Percentiles rank a stretch among this genome's conserved stretches.
Evolutionary conservation across 1,140 invertebrate genomes (phyloP).

Genomic region (Drosophila rufa): DNA sequence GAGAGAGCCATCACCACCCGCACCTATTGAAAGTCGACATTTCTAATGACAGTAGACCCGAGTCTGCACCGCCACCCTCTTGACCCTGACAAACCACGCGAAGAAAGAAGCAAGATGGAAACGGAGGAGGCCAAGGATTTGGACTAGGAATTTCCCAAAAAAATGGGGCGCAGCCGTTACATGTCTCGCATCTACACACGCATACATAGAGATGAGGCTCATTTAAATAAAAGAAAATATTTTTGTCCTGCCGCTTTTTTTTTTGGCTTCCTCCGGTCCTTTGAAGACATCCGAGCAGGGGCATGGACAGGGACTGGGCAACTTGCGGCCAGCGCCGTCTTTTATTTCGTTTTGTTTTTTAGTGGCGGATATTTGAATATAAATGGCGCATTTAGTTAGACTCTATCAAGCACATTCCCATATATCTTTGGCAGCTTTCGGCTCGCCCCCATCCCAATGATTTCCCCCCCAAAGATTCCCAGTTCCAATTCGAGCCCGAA

Average conservation of each 20-base stretch:
- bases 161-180: constrained; percentile 62
- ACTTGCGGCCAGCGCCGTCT: constrained; percentile 50
- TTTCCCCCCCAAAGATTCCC: constrained; percentile 3
- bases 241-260: constrained; percentile 56
- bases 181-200: constrained; percentile 54
- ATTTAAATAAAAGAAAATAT: constrained; percentile 83
- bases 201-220: constrained; percentile 58
- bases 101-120: constrained; percentile 27
- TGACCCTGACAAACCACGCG: constrained; percentile 39
- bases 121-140: background rate
- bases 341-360: constrained; percentile 79
- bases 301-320: background rate
- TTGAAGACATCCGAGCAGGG: constrained; percentile 49
- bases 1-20: constrained; percentile 11
- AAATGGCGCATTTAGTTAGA: constrained; percentile 82
- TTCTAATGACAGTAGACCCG: constrained; percentile 57
- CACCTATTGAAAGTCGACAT: constrained; percentile 74
- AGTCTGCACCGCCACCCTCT: background rate
- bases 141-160: constrained; percentile 9
- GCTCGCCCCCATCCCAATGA: constrained; percentile 9
- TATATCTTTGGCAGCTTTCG: constrained; percentile 78
- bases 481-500: constrained; percentile 37
- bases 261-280: constrained; percentile 16
- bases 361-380: constrained; percentile 83
- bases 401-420: constrained; percentile 81